A percentile compares a stretch with the other conserved stretches of the same genome.
These are phyloP conservation scores for Lasioglossum baleicum DNA, from an alignment of 1,140 invertebrate genomes.

Conservation along the genomic window DNA sequence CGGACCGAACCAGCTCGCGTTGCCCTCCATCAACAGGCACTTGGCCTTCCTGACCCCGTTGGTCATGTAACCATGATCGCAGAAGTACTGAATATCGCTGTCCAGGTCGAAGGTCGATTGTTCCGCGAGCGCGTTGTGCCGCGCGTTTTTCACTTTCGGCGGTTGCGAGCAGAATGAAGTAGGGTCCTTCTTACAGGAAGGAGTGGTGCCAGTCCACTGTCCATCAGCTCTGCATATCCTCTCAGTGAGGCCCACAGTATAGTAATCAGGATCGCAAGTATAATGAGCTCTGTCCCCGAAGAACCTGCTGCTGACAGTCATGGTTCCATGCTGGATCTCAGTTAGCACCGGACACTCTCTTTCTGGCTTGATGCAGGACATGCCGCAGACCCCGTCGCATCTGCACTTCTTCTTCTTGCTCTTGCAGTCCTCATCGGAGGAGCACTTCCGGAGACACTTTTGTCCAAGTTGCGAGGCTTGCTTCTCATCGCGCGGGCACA, in stretches of 20 bases:
- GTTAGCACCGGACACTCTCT: slow-evolving; percentile 90
- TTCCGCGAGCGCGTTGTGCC: slow-evolving; percentile 90
- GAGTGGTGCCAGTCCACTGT: slow-evolving; percentile 92
- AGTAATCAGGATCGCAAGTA: slow-evolving; percentile 91
- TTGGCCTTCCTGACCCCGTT: slow-evolving; percentile 92
- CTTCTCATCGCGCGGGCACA: slow-evolving; percentile 90
- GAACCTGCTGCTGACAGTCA: slow-evolving; percentile 86
- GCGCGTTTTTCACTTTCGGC: slow-evolving; percentile 91
- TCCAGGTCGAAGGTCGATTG: slow-evolving; percentile 91
- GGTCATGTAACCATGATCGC: slow-evolving; percentile 92
- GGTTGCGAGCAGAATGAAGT: slow-evolving; percentile 91
- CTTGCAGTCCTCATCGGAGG: slow-evolving; percentile 96
- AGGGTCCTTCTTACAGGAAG: slow-evolving; percentile 94
- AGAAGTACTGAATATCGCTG: slow-evolving; percentile 93
- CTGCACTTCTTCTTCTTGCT: slow-evolving; percentile 97
- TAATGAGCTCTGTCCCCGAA: slow-evolving; percentile 91
- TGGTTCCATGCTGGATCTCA: slow-evolving; percentile 86
- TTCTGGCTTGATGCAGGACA: slow-evolving; percentile 98
- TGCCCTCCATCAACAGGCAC: slow-evolving; percentile 92
- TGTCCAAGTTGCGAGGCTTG: slow-evolving; percentile 84
- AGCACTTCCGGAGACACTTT: slow-evolving; percentile 95
- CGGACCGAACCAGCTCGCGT: slow-evolving; percentile 92
- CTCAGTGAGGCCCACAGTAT: slow-evolving; percentile 91
- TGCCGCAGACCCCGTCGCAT: slow-evolving; percentile 97
- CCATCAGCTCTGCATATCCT: slow-evolving; percentile 95